Conservation (phyloP, 1,140 invertebrate genomes). For the Zelostemma sp. region DNA sequence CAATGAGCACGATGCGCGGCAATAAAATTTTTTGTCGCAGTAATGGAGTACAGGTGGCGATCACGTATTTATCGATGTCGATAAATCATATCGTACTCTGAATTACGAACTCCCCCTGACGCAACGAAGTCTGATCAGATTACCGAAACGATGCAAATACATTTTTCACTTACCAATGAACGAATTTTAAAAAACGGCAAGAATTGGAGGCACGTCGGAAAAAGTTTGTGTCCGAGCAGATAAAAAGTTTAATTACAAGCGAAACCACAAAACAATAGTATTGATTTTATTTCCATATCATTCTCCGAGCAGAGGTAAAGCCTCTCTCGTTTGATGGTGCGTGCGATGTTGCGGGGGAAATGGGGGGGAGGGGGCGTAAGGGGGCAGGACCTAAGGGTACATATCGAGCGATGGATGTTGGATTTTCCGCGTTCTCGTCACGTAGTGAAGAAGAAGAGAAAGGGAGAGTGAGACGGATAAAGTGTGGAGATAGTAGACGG, state of each 20-base stretch:
- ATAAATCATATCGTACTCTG: background rate
- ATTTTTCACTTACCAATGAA: no score
- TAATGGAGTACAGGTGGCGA: conserved; percentile 12
- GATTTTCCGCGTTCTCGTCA: conserved; percentile 67
- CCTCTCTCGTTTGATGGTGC: conserved; percentile 28
- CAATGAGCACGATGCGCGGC: conserved; percentile 31
- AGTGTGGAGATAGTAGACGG: conserved; percentile 13
- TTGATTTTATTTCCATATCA: conserved; percentile 70
- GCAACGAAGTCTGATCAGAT: no score
- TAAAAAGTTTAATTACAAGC: conserved; percentile 48
- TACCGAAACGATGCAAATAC: no score
- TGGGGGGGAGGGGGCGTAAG: conserved; percentile 20
- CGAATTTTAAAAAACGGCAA: no score
- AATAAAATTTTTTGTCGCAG: conserved; percentile 42
- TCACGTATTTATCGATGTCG: conserved; percentile 12
- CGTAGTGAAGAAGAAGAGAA: conserved; percentile 58
- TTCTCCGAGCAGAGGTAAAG: conserved; percentile 32
- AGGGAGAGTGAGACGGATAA: conserved; percentile 37
- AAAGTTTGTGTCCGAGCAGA: no score
- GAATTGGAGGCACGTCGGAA: no score
- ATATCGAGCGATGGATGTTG: conserved; percentile 69
- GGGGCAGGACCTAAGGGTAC: conserved; percentile 56
- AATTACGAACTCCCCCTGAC: no score
- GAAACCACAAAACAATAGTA: conserved; percentile 68
- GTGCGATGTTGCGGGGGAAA: conserved; percentile 35